Percentiles rank a stretch among this genome's conserved stretches.
phyloP scores from a whole-genome alignment of 2,113 vertebrate species.

The Hydropotes inermis region DNA sequence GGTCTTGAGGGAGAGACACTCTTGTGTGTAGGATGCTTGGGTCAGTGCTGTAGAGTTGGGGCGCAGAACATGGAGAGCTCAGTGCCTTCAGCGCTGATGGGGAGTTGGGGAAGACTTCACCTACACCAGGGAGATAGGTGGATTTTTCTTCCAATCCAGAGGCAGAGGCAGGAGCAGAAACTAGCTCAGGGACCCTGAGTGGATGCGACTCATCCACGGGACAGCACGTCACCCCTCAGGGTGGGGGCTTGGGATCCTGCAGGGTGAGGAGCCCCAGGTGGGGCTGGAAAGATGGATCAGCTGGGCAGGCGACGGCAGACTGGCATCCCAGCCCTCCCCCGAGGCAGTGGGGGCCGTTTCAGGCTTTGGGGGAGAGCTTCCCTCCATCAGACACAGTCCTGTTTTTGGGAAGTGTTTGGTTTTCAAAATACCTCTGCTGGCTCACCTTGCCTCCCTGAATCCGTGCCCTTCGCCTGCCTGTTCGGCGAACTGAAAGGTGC shows the following conservation, averaged over 20 bases:
- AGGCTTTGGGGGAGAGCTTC: background rate
- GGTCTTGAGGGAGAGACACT: background rate
- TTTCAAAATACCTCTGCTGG: slow-evolving; percentile 35
- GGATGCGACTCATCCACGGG: too few relatives aligned
- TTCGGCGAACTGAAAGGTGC: slow-evolving; percentile 36
- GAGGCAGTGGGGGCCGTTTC: background rate
- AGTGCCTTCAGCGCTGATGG: rapidly evolving
- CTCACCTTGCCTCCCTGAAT: slow-evolving; percentile 54
- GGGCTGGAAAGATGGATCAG: background rate
- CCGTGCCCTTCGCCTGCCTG: slow-evolving; percentile 19
- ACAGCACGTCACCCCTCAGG: background rate
- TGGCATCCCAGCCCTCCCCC: background rate
- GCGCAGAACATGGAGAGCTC: rapidly evolving
- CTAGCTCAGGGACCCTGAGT: background rate
- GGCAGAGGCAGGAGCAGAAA: background rate
- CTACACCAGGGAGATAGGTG: background rate
- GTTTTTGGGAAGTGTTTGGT: slow-evolving; percentile 42
- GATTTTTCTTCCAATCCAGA: background rate
- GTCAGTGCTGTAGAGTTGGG: rapidly evolving
- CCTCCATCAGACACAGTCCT: slow-evolving; percentile 63
- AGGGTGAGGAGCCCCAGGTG: background rate
- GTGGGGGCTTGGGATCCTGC: rapidly evolving
- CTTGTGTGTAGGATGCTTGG: rapidly evolving
- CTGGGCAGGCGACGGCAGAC: rapidly evolving
- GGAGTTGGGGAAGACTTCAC: background rate